Conservation (phyloP, 2,888 invertebrate species). For the Callimorpha dominula region DNA sequence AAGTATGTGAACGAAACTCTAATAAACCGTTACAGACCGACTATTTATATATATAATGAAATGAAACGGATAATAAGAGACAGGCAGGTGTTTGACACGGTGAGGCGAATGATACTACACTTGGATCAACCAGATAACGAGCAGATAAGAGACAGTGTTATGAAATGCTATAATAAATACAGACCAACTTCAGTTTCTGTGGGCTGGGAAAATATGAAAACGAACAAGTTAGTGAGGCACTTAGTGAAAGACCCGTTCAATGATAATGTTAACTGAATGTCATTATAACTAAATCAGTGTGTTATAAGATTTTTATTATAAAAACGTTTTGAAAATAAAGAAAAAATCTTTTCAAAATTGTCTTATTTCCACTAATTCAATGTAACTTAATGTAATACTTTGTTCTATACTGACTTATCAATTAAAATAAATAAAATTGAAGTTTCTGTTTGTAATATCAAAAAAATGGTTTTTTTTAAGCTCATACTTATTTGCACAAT, state of each 20-base stretch:
- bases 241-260: not conserved
- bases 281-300: not conserved
- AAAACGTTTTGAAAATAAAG: not conserved
- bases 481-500: too few species aligned
- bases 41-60: slow-evolving; percentile 62
- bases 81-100: slow-evolving; percentile 47
- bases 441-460: too few species aligned
- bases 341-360: not conserved
- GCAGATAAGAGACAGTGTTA: slow-evolving; percentile 37
- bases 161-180: slow-evolving; percentile 33
- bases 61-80: slow-evolving; percentile 55
- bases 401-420: too few species aligned
- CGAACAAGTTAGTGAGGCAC: slow-evolving; percentile 5
- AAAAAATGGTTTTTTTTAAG: too few species aligned
- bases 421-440: too few species aligned
- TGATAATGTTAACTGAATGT: not conserved
- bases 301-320: not conserved
- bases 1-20: slow-evolving; percentile 52
- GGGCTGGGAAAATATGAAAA: slow-evolving; percentile 24
- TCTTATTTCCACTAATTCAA: too few species aligned
- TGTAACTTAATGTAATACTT: too few species aligned
- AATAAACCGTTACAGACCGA: slow-evolving; percentile 37
- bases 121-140: slow-evolving; percentile 46
- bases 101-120: slow-evolving; percentile 58
- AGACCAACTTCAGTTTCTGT: not conserved